phyloP scores from a whole-genome alignment of 2,113 vertebrate species.

The Macaca nemestrina region DNA sequence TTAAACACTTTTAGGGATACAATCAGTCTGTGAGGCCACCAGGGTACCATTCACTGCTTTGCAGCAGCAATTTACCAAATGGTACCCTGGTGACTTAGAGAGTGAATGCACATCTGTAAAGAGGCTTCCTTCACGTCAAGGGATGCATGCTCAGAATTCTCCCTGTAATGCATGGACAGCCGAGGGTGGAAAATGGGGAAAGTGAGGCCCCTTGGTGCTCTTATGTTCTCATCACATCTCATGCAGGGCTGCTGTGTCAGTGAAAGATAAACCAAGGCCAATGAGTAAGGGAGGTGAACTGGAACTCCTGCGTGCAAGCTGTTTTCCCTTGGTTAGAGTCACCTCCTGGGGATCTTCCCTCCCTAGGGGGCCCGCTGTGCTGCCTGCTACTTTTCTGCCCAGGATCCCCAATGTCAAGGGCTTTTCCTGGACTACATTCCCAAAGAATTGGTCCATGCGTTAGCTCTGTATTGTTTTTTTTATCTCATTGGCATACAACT shows the following conservation, averaged over 20 bases:
- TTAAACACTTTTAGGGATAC: constrained; percentile 75
- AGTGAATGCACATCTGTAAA: constrained; percentile 32
- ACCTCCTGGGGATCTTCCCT: neutral
- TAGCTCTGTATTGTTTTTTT: neutral
- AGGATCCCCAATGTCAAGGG: neutral
- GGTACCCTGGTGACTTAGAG: constrained; percentile 62
- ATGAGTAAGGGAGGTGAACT: neutral
- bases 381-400: neutral
- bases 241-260: neutral
- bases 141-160: neutral
- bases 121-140: neutral
- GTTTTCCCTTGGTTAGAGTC: neutral
- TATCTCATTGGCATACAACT: neutral
- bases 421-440: neutral
- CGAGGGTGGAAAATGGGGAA: neutral
- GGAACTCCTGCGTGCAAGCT: neutral
- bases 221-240: neutral
- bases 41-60: constrained; percentile 66
- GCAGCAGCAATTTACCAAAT: constrained; percentile 71
- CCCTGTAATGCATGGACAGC: neutral
- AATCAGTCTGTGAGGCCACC: constrained; percentile 66
- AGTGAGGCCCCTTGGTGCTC: neutral
- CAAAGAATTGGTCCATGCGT: neutral
- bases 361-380: neutral
- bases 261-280: neutral